phyloP scores from a whole-genome alignment of 2,888 invertebrate genomes.

The Oeneis ivallda region DNA sequence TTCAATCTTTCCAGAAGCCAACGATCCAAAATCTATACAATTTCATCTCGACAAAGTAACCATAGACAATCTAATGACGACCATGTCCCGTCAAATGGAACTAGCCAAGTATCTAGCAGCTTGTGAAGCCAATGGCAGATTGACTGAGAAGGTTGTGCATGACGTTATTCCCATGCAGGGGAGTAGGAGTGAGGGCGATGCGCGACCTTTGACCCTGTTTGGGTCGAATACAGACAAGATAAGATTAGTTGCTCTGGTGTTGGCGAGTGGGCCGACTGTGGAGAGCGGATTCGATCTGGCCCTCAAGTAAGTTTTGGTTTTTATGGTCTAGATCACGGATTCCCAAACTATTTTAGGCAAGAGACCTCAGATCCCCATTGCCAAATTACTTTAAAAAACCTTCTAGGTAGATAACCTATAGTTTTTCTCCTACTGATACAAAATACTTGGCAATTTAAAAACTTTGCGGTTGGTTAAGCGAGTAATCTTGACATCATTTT shows the following conservation, averaged over 20 bases:
- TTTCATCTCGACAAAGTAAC: constrained; percentile 87
- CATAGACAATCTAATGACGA: constrained; percentile 89
- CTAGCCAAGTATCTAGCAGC: constrained; percentile 86
- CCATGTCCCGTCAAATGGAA: constrained; percentile 90
- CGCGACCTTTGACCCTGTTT: constrained; percentile 86
- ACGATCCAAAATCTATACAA: constrained; percentile 81
- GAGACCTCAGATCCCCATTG: too few species aligned
- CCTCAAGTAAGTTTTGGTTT: constrained; percentile 84
- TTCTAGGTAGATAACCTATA: too few species aligned
- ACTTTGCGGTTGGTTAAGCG: too few species aligned
- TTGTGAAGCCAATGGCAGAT: constrained; percentile 81
- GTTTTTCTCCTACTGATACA: too few species aligned
- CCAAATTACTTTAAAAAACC: too few species aligned
- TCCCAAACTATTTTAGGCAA: too few species aligned
- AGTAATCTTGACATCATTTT: too few species aligned
- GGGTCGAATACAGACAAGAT: constrained; percentile 86
- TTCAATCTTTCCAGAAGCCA: constrained; percentile 56
- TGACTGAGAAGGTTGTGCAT: constrained; percentile 63
- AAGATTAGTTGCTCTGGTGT: constrained; percentile 84
- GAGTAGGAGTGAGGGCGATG: constrained; percentile 43
- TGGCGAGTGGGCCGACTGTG: constrained; percentile 85
- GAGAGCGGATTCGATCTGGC: constrained; percentile 87
- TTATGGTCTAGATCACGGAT: too few species aligned
- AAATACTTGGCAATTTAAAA: too few species aligned
- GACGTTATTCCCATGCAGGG: constrained; percentile 63